Evolutionary conservation across 2,113 vertebrate genomes (phyloP).

Genomic region (Hyperopisus bebe): DNA sequence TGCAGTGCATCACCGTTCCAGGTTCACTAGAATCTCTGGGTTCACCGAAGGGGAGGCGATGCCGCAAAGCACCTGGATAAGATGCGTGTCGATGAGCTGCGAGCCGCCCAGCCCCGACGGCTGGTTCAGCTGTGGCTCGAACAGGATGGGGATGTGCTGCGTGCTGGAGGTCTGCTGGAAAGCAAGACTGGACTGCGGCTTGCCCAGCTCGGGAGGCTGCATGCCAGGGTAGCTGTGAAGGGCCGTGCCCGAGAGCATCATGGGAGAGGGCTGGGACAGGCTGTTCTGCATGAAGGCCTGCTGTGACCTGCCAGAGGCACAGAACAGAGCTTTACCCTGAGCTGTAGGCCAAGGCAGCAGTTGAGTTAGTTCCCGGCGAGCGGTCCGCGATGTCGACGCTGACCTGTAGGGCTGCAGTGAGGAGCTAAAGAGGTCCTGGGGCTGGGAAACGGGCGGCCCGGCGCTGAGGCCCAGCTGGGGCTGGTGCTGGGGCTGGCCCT

Average conservation of each 20-base stretch:
- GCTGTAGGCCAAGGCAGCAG: background rate
- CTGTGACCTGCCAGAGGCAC: conserved; percentile 70
- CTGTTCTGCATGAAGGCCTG: conserved; percentile 95
- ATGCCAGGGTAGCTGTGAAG: conserved; percentile 89
- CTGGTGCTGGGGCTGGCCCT: conserved; percentile 83
- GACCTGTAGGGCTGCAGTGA: conserved; percentile 90
- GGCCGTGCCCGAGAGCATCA: conserved; percentile 88
- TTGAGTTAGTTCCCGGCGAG: background rate
- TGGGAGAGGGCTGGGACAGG: conserved; percentile 85
- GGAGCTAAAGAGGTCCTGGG: conserved; percentile 89
- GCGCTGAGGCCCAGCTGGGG: conserved; percentile 79
- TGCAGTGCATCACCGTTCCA: background rate
- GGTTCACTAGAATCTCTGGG: background rate
- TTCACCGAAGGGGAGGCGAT: background rate
- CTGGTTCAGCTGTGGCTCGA: conserved; percentile 89
- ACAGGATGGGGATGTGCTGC: conserved; percentile 93
- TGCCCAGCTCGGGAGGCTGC: conserved; percentile 86
- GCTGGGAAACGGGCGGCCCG: conserved; percentile 87
- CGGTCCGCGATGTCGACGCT: background rate
- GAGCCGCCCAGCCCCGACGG: conserved; percentile 88
- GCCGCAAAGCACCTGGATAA: conserved; percentile 73
- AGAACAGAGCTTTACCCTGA: background rate
- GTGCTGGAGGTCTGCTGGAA: conserved; percentile 92
- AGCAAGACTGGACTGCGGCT: conserved; percentile 85
- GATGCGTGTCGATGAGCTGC: conserved; percentile 91